Evolutionary conservation across 37 sponge, comb jelly and placozoan species (phyloP).

Genomic region (Halichondria panicea): DNA sequence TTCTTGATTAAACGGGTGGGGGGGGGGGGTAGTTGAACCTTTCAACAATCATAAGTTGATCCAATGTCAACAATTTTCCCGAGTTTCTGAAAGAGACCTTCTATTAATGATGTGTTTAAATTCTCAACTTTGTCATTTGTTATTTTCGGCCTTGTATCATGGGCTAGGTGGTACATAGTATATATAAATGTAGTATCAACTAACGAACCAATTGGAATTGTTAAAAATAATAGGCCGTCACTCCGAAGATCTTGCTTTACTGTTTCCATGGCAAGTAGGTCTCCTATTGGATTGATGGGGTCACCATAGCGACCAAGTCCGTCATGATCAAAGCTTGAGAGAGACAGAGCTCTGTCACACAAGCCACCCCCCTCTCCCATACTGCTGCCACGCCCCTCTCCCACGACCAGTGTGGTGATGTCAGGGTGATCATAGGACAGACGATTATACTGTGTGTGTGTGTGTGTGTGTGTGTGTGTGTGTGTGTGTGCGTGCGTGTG

Average conservation of each 20-base stretch:
- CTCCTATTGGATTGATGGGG: conserved; percentile 74
- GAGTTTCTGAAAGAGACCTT: too few relatives aligned
- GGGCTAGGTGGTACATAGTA: not conserved
- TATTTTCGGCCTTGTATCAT: too few relatives aligned
- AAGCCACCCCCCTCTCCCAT: not conserved
- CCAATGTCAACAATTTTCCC: too few relatives aligned
- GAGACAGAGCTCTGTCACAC: conserved; percentile 52
- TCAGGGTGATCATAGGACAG: conserved; percentile 57
- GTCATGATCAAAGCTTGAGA: conserved; percentile 84
- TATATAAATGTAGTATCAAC: not conserved
- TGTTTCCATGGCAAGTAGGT: conserved; percentile 57
- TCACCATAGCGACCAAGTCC: conserved; percentile 90
- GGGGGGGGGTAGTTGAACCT: too few relatives aligned
- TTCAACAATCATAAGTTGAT: too few relatives aligned
- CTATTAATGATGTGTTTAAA: too few relatives aligned
- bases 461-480: conserved; percentile 5
- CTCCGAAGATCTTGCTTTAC: conserved; percentile 29
- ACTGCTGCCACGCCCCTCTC: not conserved
- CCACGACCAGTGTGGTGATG: conserved; percentile 41
- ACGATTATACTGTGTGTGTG: conserved; percentile 49
- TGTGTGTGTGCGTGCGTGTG: not conserved
- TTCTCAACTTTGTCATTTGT: too few relatives aligned
- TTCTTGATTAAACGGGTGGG: too few relatives aligned
- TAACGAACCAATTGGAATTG: conserved; percentile 81
- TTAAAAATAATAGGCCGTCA: conserved; percentile 60